Base-by-base conservation (phyloP, 2,113 vertebrate species). In the Porphyrio hochstetteri region DNA sequence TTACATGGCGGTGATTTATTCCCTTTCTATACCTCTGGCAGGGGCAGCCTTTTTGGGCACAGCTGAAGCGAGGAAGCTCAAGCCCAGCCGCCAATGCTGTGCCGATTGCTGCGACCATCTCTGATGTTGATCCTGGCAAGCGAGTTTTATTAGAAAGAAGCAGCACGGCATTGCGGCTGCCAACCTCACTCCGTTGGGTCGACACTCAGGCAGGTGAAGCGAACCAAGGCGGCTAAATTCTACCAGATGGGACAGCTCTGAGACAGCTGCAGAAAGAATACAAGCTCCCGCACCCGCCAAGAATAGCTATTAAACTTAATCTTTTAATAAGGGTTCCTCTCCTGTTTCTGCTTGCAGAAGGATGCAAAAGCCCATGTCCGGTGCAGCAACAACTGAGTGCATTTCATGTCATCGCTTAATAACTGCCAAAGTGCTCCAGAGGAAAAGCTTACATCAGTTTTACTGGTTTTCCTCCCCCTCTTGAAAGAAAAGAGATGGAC, bases 201-300 rank as follows among this genome's bases (percentile, higher is more conserved):
- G 33, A 78, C 13, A 11, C 70, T 84, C 74, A 35, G 77, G 93
- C 88, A 97, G 92, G 92, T 96, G 90, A 96, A 96, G 83, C 0
- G 3, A 94, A 96, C 90, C 90, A 96, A 96, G 77, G 59, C 31
- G 0, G 93, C 61, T 96, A 84, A 82, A 92, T 86, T 95, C 83
- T 92, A 94, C 90, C 92, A 96, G 71, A 95, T 96, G 93, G 86
- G 93, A 88, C 88, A 88, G 76, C 83, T 88, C 90, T 59, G 69
- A 96, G 92, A 90, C 93, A 94, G 93, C 90, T 96, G 95, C 79
- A 92, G 93, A 93, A 95, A 88, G 93, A 95, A 96, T 83, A 93
- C 48, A 64, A 59, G 46, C 86, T 93, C 24, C 44, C 2, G 3
- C 36, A 52, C 28, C 89, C 1, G 46, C 88, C 93, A 96, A 96